A percentile compares a stretch with the other conserved stretches of the same genome.
Conservation (phyloP, 2,888 invertebrate genomes). For the Diarsia dahlii region DNA sequence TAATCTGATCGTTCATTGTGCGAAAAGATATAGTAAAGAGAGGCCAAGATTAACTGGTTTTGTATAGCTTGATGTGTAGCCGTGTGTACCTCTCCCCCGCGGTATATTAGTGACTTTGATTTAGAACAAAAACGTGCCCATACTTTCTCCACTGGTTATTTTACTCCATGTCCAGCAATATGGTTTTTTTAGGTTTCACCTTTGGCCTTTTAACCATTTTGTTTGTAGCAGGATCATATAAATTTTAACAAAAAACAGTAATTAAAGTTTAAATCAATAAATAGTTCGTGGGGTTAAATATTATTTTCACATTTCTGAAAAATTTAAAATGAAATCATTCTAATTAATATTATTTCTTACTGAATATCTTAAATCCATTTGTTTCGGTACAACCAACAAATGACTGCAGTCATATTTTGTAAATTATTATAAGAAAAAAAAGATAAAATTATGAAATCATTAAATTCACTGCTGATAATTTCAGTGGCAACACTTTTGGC, state of each 20-base stretch:
- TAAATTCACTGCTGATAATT: too few relatives aligned
- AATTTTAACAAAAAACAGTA: too few relatives aligned
- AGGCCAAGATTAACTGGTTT: too few relatives aligned
- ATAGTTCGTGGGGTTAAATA: neutral
- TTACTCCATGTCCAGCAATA: too few relatives aligned
- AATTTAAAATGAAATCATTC: neutral
- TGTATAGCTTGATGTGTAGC: too few relatives aligned
- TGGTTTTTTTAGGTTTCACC: neutral
- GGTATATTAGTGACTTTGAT: too few relatives aligned
- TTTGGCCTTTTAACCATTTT: neutral
- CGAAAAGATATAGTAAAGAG: too few relatives aligned
- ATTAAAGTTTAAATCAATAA: neutral
- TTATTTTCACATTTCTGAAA: neutral
- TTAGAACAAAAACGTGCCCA: too few relatives aligned
- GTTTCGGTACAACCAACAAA: neutral
- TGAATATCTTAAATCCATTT: neutral
- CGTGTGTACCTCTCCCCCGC: too few relatives aligned
- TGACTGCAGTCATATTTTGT: neutral
- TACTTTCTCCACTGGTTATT: too few relatives aligned
- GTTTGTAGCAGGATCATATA: neutral
- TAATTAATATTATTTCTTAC: neutral
- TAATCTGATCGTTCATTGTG: too few relatives aligned
- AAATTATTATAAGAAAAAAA: neutral
- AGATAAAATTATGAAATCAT: too few relatives aligned
- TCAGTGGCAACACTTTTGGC: conserved; percentile 8